Base-by-base conservation (phyloP, 1,140 invertebrate genomes). In the Chionoecetes opilio region DNA sequence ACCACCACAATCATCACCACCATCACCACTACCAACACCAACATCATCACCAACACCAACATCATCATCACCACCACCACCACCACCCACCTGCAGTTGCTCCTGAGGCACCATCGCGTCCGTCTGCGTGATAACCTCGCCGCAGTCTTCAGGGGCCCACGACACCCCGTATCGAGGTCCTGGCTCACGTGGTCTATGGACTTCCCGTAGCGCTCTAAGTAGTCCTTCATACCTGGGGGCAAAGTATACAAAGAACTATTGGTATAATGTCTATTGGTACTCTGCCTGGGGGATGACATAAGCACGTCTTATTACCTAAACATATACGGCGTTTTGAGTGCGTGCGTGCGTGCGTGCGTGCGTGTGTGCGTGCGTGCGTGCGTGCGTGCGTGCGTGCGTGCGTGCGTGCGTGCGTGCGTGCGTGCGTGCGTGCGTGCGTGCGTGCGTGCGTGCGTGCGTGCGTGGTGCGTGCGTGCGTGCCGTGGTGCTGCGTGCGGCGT, bases 211-310 rank as follows among this genome's bases (percentile, higher is more conserved):
- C 35, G 31, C 21, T n/a, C 32, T 3, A 92, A 75, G 63, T 92
- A 92, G 17, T 92, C 91, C 32, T 82, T 63, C 91, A 92, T 92
- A 38, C 91, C 91, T 92, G 91, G 11, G 29, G 82, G n/a, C n/a
- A n/a, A n/a, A n/a, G n/a, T n/a, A 89, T 6, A 89, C 0, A 89
- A 8, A 37, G 0, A 37, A 9, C 31, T 14, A 32, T 8, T n/a
- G n/a, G n/a, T n/a, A n/a, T n/a, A n/a, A n/a, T n/a, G n/a, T n/a
- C n/a, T n/a, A n/a, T n/a, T n/a, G n/a, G n/a, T n/a, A n/a, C n/a
- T n/a, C n/a, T n/a, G n/a, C n/a, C n/a, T n/a, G n/a, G n/a, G n/a
- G n/a, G n/a, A 21, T 21, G 21, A 88, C 26, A 88, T 88, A 11
- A 34, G 8, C 9, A 88, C 26, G 37, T 32, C 31, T 34, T 35